These are phyloP conservation scores for Dexiosoma caninum DNA, from an alignment of 2,888 invertebrate genomes.

Conservation along the genomic window DNA sequence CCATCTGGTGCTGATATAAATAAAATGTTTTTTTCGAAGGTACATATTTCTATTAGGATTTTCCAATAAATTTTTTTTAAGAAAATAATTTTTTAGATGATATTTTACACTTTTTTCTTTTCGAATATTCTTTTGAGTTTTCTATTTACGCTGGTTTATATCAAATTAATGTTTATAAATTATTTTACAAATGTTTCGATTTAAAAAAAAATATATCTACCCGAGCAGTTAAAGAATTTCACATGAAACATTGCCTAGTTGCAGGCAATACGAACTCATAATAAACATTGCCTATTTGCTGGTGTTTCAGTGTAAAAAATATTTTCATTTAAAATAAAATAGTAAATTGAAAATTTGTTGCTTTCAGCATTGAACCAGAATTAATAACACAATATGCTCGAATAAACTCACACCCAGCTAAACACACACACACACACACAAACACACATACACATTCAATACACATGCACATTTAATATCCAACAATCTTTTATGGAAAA, in stretches of 20 bases:
- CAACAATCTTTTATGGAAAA: constrained; percentile 20
- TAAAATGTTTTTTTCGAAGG: too few species aligned
- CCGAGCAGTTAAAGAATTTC: too few species aligned
- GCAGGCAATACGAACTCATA: background rate
- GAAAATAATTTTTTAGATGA: too few species aligned
- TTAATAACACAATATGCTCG: constrained; percentile 63
- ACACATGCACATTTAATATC: background rate
- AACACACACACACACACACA: background rate
- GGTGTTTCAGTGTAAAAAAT: constrained; percentile 36
- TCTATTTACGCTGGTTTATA: too few species aligned
- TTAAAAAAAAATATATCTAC: too few species aligned
- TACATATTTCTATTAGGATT: too few species aligned
- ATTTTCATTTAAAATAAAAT: constrained; percentile 47
- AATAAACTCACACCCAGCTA: constrained; percentile 50
- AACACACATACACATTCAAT: background rate
- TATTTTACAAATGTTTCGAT: too few species aligned
- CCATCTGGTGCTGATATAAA: too few species aligned
- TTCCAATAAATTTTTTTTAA: too few species aligned
- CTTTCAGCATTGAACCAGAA: constrained; percentile 62
- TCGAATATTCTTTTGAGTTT: too few species aligned
- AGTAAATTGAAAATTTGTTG: constrained; percentile 57
- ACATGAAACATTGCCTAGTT: background rate
- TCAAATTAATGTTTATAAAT: too few species aligned
- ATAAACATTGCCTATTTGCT: constrained; percentile 6
- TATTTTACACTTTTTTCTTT: too few species aligned